A percentile compares a stretch with the other conserved stretches of the same genome.
Conservation (phyloP, 2,113 vertebrate genomes). For the Esox niger region DNA sequence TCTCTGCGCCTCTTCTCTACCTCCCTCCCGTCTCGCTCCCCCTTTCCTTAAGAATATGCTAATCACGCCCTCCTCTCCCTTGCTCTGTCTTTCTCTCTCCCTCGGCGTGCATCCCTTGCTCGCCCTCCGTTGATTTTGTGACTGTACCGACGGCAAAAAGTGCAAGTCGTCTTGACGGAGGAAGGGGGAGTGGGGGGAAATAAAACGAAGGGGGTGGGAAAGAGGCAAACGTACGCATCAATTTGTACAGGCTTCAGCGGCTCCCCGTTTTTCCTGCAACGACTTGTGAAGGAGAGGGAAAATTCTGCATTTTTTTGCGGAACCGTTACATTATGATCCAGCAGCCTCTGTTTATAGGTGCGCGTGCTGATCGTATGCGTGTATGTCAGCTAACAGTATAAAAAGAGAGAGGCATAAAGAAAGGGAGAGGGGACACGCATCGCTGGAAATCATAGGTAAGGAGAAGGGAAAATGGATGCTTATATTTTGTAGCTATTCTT, state of each 20-base stretch:
- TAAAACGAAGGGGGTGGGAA: constrained; percentile 68
- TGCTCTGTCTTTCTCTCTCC: constrained; percentile 65
- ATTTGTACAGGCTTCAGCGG: constrained; percentile 77
- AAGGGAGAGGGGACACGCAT: constrained; percentile 66
- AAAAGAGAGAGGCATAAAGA: constrained; percentile 58
- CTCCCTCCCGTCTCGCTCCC: constrained; percentile 29
- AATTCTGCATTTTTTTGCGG: constrained; percentile 64
- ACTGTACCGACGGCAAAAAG: constrained; percentile 67
- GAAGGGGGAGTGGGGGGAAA: constrained; percentile 57
- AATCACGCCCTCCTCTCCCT: constrained; percentile 65
- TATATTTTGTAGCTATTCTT: constrained; percentile 56
- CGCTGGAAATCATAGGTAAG: constrained; percentile 78
- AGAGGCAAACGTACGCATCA: constrained; percentile 75
- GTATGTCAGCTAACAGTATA: constrained; percentile 71
- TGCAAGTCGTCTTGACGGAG: constrained; percentile 72
- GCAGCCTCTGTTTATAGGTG: constrained; percentile 58
- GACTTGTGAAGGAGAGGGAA: constrained; percentile 49
- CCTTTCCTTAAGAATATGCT: constrained; percentile 67
- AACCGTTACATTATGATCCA: constrained; percentile 66
- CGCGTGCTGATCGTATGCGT: constrained; percentile 47
- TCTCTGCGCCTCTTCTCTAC: constrained; percentile 54
- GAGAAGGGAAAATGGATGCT: constrained; percentile 71
- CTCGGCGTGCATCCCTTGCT: constrained; percentile 70
- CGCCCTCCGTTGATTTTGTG: constrained; percentile 68
- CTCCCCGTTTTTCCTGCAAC: constrained; percentile 69